A percentile compares a stretch with the other conserved stretches of the same genome.
These are phyloP conservation scores for Nezara viridula DNA, from an alignment of 2,888 invertebrate genomes.

Conservation along the genomic window DNA sequence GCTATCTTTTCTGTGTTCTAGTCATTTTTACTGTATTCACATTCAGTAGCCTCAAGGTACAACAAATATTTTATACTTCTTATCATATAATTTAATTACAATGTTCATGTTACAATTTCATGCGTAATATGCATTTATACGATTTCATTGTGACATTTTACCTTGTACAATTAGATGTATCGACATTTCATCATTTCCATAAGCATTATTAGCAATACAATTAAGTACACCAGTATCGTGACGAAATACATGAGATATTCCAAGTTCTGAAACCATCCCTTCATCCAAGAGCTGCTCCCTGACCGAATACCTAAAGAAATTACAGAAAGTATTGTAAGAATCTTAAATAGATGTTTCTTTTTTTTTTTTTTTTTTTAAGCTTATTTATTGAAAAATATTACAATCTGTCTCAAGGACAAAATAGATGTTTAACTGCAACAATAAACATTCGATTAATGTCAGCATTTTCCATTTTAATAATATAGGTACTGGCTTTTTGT, in stretches of 20 bases:
- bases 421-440: neutral
- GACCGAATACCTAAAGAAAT: conserved; percentile 75
- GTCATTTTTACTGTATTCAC: too few relatives aligned
- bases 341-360: neutral
- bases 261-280: conserved; percentile 87
- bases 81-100: too few relatives aligned
- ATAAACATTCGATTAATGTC: too few relatives aligned
- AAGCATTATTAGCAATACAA: conserved; percentile 89
- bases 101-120: neutral
- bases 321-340: neutral
- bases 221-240: conserved; percentile 91
- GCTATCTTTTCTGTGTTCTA: too few relatives aligned
- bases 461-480: too few relatives aligned
- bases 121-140: conserved; percentile 61
- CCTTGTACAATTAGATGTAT: conserved; percentile 92
- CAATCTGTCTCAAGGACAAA: too few relatives aligned
- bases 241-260: conserved; percentile 86
- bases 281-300: conserved; percentile 83
- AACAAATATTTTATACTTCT: too few relatives aligned
- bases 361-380: too few relatives aligned
- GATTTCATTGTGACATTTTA: conserved; percentile 67
- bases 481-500: too few relatives aligned
- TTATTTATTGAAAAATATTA: too few relatives aligned
- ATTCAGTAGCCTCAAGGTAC: too few relatives aligned
- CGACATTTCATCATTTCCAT: conserved; percentile 91